Conservation (phyloP, 2,797 vertebrate genomes). For the Chrosomus eos region DNA sequence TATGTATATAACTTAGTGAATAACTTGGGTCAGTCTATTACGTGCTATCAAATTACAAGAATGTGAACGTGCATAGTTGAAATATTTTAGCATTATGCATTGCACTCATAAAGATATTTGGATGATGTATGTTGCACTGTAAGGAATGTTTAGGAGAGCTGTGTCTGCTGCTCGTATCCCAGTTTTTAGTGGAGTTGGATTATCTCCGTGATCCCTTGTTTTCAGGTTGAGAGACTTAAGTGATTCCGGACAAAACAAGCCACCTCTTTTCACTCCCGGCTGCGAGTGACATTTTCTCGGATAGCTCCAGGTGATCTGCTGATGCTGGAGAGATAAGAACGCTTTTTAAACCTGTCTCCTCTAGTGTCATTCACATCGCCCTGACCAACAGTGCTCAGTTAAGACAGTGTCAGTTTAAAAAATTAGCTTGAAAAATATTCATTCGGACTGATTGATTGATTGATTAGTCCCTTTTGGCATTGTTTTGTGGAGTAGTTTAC, state of each 20-base stretch:
- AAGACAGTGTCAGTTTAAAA: background rate
- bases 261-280: slow-evolving; percentile 61
- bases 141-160: background rate
- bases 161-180: slow-evolving; percentile 1
- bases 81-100: background rate
- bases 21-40: background rate
- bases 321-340: slow-evolving; percentile 64
- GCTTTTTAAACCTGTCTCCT: slow-evolving; percentile 65
- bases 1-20: no score
- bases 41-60: background rate
- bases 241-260: slow-evolving; percentile 69
- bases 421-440: background rate
- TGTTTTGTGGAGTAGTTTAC: background rate
- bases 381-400: slow-evolving; percentile 18
- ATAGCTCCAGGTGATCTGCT: slow-evolving; percentile 64
- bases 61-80: background rate
- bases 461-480: no score
- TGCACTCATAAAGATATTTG: background rate
- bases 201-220: slow-evolving; percentile 54
- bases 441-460: background rate
- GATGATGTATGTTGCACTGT: slow-evolving; percentile 5
- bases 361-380: slow-evolving; percentile 32
- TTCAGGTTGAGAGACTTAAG: slow-evolving; percentile 57
- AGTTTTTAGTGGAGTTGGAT: slow-evolving; percentile 49
- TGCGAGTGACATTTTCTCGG: slow-evolving; percentile 64